A percentile compares a stretch with the other conserved stretches of the same genome.
phyloP scores from a whole-genome alignment of 1,140 invertebrate genomes.

The Zaprionus kolodkinae region DNA sequence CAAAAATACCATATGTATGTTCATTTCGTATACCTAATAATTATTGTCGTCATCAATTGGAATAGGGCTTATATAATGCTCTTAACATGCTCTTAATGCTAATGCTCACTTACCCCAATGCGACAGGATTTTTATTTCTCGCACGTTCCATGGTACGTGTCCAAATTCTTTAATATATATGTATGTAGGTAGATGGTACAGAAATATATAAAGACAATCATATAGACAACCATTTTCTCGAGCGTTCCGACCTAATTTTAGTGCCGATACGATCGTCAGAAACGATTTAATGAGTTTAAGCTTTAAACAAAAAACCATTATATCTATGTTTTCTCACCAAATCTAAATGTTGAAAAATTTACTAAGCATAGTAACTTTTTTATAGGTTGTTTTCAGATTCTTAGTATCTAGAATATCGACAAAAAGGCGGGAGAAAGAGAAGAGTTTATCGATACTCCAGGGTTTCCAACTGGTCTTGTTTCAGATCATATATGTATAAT shows the following conservation, averaged over 20 bases:
- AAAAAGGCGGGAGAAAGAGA: too few species aligned
- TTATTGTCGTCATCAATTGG: neutral
- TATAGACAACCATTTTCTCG: neutral
- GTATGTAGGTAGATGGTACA: neutral
- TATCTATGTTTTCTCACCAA: too few species aligned
- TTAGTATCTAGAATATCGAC: too few species aligned
- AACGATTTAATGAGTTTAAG: neutral
- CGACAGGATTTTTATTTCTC: neutral
- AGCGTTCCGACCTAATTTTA: neutral
- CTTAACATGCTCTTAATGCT: neutral
- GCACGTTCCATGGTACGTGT: constrained; percentile 1
- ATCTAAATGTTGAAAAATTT: too few species aligned
- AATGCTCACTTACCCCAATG: neutral
- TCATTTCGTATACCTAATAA: neutral
- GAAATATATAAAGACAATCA: neutral
- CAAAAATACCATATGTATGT: neutral
- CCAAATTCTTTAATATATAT: neutral
- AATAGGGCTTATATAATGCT: constrained; percentile 2
- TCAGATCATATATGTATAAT: neutral
- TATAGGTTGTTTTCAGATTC: too few species aligned
- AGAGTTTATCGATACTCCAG: too few species aligned
- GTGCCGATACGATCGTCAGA: neutral
- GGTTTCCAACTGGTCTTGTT: too few species aligned
- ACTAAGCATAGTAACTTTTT: too few species aligned
- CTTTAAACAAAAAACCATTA: too few species aligned